phyloP scores from a whole-genome alignment of 2,113 vertebrate genomes.

The Malurus cyaneus region DNA sequence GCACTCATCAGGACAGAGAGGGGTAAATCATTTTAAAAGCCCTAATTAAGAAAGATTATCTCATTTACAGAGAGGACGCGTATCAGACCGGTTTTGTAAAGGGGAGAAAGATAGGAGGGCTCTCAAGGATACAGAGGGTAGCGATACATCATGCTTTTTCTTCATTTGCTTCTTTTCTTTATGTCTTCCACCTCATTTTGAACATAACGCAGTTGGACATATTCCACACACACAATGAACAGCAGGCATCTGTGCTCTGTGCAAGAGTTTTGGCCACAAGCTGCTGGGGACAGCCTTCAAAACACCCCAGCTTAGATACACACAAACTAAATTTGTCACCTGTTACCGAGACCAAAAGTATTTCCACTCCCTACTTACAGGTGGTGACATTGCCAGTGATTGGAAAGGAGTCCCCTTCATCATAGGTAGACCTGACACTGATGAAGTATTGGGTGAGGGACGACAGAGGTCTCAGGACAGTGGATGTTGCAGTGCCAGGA shows the following conservation, averaged over 20 bases:
- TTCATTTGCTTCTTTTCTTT: neutral
- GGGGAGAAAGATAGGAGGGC: neutral
- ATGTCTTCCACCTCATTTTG: neutral
- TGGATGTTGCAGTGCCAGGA: conserved; percentile 73
- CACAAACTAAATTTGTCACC: neutral
- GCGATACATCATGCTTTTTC: neutral
- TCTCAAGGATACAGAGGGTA: neutral
- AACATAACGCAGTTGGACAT: neutral
- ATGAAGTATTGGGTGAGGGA: conserved; percentile 88
- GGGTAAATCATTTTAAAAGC: neutral
- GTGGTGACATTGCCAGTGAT: conserved; percentile 86
- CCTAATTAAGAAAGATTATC: conserved; percentile 36
- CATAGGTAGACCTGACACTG: conserved; percentile 76
- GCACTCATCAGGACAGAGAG: neutral
- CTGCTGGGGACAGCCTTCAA: neutral
- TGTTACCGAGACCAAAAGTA: neutral
- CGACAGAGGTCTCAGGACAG: conserved; percentile 81
- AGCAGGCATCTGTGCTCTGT: neutral
- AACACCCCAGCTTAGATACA: neutral
- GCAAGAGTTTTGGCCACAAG: neutral
- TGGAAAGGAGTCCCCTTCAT: conserved; percentile 80
- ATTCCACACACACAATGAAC: neutral
- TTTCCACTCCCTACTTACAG: conserved; percentile 73
- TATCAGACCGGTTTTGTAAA: accelerated
- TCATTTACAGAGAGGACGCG: neutral